Evolutionary conservation across 2,113 vertebrate genomes (phyloP), one percentile per base, ranked within the genome.

Genomic region (Hyperopisus bebe): DNA sequence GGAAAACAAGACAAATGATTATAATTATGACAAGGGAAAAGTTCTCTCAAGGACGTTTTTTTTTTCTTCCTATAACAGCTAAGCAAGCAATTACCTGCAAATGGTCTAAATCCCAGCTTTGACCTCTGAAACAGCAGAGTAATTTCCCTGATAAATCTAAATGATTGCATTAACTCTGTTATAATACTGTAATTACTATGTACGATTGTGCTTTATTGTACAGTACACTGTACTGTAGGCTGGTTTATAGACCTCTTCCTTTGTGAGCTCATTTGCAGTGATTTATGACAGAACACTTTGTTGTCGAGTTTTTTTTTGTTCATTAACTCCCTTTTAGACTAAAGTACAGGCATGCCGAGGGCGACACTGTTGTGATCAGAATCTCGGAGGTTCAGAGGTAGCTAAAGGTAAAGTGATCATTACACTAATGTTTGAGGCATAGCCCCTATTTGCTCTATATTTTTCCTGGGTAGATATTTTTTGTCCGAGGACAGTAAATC

Each of bases 181-280:
- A 92, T 92, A 92, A 92, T 94, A 89, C 92, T 92, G 91, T 95
- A 95, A 95, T 95, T 95, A 95, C 93, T 91, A 94, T 93, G 86
- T 91, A 93, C 93, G 94, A 94, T 95, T 95, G 92, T 95, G 90
- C 92, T 94, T 95, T 95, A 94, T 95, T 93, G 93, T 94, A 88
- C 92, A 94, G 93, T 92, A 91, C 89, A 15, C 91, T 89, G 93
- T 90, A 93, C 90, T 93, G 91, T 94, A 89, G 91, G 31, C 93
- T 91, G 91, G 91, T 93, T 92, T 92, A 92, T 94, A 93, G 92
- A 31, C 62, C 3, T 70, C 62, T 31, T 70, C 27, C 62, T 31
- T 27, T 70, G n/a, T 70, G 62, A 70, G 27, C 27, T 80, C 35
- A 80, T 80, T 93, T 92, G 90, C 91, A 91, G 91, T 53, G 89